Evolutionary conservation across 1,140 invertebrate genomes (phyloP).

Genomic region (Zaprionus lachaisei): DNA sequence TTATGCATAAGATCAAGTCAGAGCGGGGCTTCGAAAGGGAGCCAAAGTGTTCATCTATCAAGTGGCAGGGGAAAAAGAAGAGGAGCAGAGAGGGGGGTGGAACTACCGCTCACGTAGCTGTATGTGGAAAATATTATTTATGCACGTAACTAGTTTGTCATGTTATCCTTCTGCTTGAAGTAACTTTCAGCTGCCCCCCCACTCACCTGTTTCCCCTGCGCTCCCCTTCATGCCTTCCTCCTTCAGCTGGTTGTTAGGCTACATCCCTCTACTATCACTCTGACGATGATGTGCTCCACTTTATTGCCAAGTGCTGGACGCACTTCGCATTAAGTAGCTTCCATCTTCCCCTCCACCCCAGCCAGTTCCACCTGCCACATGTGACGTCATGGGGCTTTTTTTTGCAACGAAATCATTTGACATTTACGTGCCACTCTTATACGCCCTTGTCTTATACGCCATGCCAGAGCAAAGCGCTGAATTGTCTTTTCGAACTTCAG

Average conservation of each 20-base stretch:
- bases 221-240: too few relatives aligned
- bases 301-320: conserved; percentile 39
- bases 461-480: conserved; percentile 32
- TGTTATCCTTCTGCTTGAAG: conserved; percentile 67
- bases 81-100: neutral
- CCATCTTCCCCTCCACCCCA: neutral
- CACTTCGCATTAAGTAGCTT: conserved; percentile 22
- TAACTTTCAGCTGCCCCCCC: neutral
- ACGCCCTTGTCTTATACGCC: conserved; percentile 25
- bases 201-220: neutral
- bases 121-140: conserved; percentile 70
- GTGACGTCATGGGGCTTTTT: conserved; percentile 32
- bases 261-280: neutral
- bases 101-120: conserved; percentile 27
- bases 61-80: neutral
- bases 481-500: conserved; percentile 29
- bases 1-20: conserved; percentile 74
- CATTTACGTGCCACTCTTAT: conserved; percentile 37
- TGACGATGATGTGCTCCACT: conserved; percentile 33
- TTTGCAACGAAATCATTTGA: neutral
- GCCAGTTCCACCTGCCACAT: neutral
- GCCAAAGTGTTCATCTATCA: conserved; percentile 73
- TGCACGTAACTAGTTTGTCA: conserved; percentile 79
- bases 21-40: neutral
- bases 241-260: neutral